Evolutionary conservation across 2,113 vertebrate species (phyloP).

Genomic region (Oncorhynchus kisutch): DNA sequence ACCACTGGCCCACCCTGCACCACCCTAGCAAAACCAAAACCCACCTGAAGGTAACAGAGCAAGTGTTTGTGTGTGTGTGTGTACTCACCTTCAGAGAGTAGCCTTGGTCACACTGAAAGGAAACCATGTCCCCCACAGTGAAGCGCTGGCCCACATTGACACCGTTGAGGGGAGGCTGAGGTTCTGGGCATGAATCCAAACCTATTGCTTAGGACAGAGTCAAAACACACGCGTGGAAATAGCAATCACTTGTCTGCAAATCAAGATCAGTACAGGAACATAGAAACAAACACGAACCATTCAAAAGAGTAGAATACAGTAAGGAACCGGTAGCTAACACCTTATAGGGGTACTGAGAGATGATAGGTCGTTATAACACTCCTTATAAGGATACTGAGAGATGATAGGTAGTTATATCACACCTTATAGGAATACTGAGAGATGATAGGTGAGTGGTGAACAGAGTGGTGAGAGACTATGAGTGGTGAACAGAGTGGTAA

Average conservation of each 20-base stretch:
- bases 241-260: slow-evolving; percentile 68
- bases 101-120: slow-evolving; percentile 93
- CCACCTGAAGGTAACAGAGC: too few species aligned
- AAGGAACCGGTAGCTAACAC: neutral
- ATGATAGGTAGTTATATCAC: too few species aligned
- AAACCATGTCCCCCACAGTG: slow-evolving; percentile 95
- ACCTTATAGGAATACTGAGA: too few species aligned
- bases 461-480: too few species aligned
- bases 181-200: slow-evolving; percentile 97
- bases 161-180: slow-evolving; percentile 86
- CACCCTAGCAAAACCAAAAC: too few species aligned
- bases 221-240: slow-evolving; percentile 71
- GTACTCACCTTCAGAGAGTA: slow-evolving; percentile 88
- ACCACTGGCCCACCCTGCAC: too few species aligned
- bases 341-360: too few species aligned
- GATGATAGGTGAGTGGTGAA: too few species aligned
- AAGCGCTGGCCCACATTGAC: slow-evolving; percentile 90
- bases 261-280: neutral
- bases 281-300: neutral
- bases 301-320: neutral
- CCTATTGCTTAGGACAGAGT: slow-evolving; percentile 89
- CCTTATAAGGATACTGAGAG: too few species aligned
- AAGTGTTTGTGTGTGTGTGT: neutral
- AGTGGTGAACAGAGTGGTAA: too few species aligned
- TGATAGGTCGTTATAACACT: too few species aligned